Evolutionary conservation across 2,113 vertebrate genomes (phyloP).

Genomic region (Spheniscus mendiculus): DNA sequence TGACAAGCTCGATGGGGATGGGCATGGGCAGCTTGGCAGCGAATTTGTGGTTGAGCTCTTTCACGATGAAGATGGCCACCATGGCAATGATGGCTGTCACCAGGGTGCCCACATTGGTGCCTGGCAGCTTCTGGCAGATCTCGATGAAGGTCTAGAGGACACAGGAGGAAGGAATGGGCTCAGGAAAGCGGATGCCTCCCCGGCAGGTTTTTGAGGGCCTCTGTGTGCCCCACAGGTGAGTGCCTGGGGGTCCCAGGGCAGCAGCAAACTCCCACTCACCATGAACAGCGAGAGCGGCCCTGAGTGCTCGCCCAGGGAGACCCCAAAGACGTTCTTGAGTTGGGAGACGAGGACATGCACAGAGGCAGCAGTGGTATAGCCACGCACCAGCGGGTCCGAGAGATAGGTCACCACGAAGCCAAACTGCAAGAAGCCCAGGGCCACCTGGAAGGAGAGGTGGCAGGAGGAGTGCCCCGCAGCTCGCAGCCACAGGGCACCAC

Average conservation of each 20-base stretch:
- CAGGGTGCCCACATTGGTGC: constrained; percentile 78
- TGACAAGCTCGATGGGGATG: constrained; percentile 89
- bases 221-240: background rate
- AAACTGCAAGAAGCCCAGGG: constrained; percentile 88
- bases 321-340: constrained; percentile 90
- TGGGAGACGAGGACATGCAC: constrained; percentile 92
- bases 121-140: constrained; percentile 78
- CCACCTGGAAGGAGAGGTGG: constrained; percentile 72
- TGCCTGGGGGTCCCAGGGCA: rapidly evolving
- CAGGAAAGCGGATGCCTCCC: background rate
- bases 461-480: background rate
- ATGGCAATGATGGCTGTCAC: constrained; percentile 83
- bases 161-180: background rate
- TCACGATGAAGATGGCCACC: constrained; percentile 79
- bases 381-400: constrained; percentile 90
- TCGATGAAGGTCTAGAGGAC: constrained; percentile 80
- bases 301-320: constrained; percentile 71
- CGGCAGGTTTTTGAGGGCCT: background rate
- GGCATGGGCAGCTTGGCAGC: constrained; percentile 81
- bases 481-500: rapidly evolving
- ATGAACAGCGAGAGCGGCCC: constrained; percentile 85
- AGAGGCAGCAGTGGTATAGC: constrained; percentile 90
- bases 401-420: constrained; percentile 96
- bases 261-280: constrained; percentile 74
- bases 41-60: constrained; percentile 83